A percentile compares a stretch with the other conserved stretches of the same genome.
Conservation (phyloP, 2,797 vertebrate genomes). For the Cheirogaleus major region DNA sequence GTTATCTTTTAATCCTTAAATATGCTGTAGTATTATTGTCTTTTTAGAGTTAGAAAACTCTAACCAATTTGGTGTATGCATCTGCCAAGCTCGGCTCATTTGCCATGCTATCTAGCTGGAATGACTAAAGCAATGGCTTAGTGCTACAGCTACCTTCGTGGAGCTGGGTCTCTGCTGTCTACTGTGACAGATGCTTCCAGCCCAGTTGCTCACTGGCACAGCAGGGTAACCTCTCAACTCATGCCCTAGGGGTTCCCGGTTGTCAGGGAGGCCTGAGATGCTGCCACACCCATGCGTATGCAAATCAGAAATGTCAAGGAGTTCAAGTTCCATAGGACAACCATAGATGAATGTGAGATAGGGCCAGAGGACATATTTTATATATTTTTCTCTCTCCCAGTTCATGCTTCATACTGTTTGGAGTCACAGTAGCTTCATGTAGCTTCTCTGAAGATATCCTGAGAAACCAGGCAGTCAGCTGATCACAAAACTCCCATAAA, state of each 20-base stretch:
- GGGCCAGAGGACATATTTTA: not conserved
- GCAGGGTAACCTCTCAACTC: not conserved
- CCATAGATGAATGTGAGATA: not conserved
- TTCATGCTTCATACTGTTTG: not conserved
- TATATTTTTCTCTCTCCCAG: not conserved
- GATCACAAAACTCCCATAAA: not conserved
- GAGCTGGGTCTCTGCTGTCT: not conserved
- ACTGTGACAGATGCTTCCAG: not conserved
- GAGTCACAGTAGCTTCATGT: not conserved
- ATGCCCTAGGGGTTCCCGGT: not conserved
- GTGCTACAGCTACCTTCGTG: fast-evolving
- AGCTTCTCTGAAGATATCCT: not conserved
- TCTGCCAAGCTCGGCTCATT: not conserved
- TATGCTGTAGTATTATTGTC: not conserved
- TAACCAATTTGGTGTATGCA: not conserved
- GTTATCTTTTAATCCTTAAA: not conserved
- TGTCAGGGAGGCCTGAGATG: not conserved
- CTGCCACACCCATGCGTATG: not conserved
- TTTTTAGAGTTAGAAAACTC: not conserved
- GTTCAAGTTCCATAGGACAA: not conserved
- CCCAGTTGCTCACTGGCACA: not conserved
- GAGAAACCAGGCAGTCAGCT: not conserved
- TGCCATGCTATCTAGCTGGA: not conserved
- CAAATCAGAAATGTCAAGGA: not conserved
- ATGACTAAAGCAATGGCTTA: not conserved